A percentile compares a stretch with the other conserved stretches of the same genome.
Conservation (phyloP, 2,888 invertebrate genomes). For the Lycocerus yunnanus region DNA sequence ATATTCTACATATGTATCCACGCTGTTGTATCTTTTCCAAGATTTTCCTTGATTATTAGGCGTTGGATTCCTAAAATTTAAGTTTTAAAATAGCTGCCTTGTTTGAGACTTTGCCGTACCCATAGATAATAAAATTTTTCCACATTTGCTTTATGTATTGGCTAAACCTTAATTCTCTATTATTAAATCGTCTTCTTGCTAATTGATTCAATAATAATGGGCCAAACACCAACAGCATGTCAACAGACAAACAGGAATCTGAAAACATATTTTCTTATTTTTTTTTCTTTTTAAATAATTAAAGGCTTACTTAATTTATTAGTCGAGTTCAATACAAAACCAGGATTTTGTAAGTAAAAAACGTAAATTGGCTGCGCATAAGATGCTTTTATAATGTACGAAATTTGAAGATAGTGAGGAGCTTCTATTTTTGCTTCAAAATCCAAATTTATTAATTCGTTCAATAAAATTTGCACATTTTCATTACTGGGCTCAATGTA, state of each 20-base stretch:
- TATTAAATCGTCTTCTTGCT: conserved; percentile 64
- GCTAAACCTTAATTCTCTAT: conserved; percentile 64
- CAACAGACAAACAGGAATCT: conserved; percentile 71
- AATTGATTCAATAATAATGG: conserved; percentile 70
- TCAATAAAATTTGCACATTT: conserved; percentile 53
- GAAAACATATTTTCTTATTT: conserved; percentile 17
- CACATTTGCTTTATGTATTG: conserved; percentile 58
- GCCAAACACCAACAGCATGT: conserved; percentile 68
- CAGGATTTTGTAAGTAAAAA: conserved; percentile 61
- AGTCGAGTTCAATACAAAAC: conserved; percentile 58
- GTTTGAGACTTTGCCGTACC: conserved; percentile 48
- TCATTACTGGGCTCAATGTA: conserved; percentile 57
- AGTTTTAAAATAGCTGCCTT: background rate
- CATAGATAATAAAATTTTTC: conserved; percentile 57
- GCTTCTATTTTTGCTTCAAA: conserved; percentile 63
- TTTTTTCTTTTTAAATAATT: background rate
- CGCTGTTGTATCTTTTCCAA: conserved; percentile 65
- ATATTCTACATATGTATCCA: conserved; percentile 59
- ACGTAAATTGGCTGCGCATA: conserved; percentile 59
- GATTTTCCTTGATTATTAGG: conserved; percentile 57
- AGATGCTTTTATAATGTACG: conserved; percentile 42
- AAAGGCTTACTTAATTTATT: conserved; percentile 48
- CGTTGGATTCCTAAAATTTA: conserved; percentile 61
- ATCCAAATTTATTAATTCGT: conserved; percentile 61
- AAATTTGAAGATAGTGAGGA: conserved; percentile 61